These are phyloP conservation scores for Agrypnus murinus DNA, from an alignment of 2,888 invertebrate genomes.

Conservation along the genomic window DNA sequence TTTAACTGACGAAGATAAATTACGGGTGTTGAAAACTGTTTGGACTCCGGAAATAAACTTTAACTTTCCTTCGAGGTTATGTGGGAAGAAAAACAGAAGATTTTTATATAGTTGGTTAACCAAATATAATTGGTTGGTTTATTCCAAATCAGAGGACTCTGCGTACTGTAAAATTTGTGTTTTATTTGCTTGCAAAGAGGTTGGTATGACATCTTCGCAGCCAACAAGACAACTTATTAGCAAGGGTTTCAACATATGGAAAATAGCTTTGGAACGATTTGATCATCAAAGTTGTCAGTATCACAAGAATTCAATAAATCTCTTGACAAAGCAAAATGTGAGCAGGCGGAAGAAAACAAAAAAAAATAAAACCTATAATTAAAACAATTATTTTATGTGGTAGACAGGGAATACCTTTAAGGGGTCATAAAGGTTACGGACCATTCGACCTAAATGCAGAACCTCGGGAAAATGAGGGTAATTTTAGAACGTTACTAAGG, in stretches of 20 bases:
- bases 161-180: conserved; percentile 1
- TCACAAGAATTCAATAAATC: background rate
- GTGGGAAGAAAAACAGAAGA: conserved; percentile 1
- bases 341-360: background rate
- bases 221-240: background rate
- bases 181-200: background rate
- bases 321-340: background rate
- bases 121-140: conserved; percentile 1
- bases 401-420: conserved; percentile 17
- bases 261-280: background rate
- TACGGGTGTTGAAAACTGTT: too few species aligned
- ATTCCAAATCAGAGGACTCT: background rate
- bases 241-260: background rate
- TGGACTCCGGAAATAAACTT: too few species aligned
- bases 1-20: conserved; percentile 3
- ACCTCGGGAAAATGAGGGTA: conserved; percentile 25
- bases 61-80: background rate
- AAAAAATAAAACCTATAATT: conserved; percentile 24
- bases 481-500: conserved; percentile 28
- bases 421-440: conserved; percentile 31
- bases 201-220: background rate
- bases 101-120: background rate
- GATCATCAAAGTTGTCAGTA: background rate
- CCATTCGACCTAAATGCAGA: conserved; percentile 15
- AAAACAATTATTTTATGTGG: conserved; percentile 36